Evolutionary conservation across 2,888 invertebrate species (phyloP), one percentile per base, ranked within the genome.

Genomic region (Eupithecia dodoneata): DNA sequence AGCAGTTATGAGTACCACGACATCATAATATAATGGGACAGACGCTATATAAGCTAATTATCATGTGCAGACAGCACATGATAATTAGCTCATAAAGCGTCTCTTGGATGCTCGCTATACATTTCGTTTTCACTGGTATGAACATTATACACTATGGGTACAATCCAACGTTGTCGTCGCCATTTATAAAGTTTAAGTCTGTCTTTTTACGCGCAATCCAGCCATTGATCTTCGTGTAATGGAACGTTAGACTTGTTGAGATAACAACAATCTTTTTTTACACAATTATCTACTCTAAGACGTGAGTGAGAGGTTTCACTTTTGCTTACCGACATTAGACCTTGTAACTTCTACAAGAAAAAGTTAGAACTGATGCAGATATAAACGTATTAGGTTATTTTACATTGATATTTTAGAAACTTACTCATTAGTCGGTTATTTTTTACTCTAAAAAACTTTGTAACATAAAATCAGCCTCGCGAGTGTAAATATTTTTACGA

Each of bases 301-400:
- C 41, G 0, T n/a, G 15, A 30, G 0, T 2, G 3, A 72, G 44
- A 72, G 59, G 72, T 47, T 67, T 18, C 30, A 69, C 12, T 72
- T 76, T 66, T 7, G 71, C 12, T 71, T 72, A 73, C 49, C 13
- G 67, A 63, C 42, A 10, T 41, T 42, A 86, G 89, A 88, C 91
- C 92, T 91, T 91, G 90, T 84, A 89, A 84, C 83, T 85, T 86
- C 84, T 80, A 83, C 87, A 88, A 88, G 87, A 89, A 86, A 59
- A 87, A 88, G 84, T 85, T 84, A 81, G 84, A 86, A 81, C 86
- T 88, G 88, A 87, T 87, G 87, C 86, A 89, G 88, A 86, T 81
- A 89, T 85, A 84, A 84, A 88, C 87, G 83, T 87, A 86, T 86
- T 90, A 89, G 90, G 91, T 90, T 92, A 91, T 90, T 88, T 88